phyloP scores from a whole-genome alignment of 2,113 vertebrate species.

The Ploceus nigricollis region DNA sequence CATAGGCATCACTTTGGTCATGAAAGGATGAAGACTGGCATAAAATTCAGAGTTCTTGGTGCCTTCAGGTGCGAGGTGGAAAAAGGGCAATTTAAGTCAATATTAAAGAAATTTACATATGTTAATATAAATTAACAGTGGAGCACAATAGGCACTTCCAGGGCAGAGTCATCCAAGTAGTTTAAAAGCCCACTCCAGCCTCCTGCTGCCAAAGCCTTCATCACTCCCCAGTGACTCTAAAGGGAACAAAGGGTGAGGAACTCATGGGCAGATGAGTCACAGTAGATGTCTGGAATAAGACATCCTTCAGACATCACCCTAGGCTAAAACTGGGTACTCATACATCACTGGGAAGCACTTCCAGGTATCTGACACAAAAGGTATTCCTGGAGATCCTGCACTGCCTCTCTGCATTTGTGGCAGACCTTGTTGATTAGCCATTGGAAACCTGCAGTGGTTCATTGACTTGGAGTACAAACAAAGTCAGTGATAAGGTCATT shows the following conservation, averaged over 20 bases:
- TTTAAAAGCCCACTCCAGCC: not conserved
- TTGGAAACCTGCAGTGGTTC: not conserved
- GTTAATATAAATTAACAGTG: not conserved
- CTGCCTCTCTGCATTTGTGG: not conserved
- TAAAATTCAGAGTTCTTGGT: not conserved
- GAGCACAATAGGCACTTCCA: not conserved
- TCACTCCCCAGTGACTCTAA: not conserved
- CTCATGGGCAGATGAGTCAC: conserved; percentile 12
- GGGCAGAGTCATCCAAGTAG: not conserved
- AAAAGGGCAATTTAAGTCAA: not conserved
- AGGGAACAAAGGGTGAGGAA: not conserved
- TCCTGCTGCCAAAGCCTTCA: not conserved
- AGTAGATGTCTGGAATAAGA: conserved; percentile 31
- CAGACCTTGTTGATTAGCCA: not conserved
- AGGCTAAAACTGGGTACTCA: not conserved
- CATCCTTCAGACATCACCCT: conserved; percentile 10
- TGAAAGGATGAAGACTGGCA: not conserved
- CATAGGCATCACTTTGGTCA: not conserved
- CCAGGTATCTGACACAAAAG: not conserved
- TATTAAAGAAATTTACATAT: not conserved
- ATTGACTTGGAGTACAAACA: not conserved
- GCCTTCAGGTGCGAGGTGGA: not conserved
- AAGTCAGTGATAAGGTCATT: not conserved
- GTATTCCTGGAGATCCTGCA: not conserved
- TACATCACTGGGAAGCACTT: not conserved